Conservation (phyloP, 2,113 vertebrate genomes). For the Propithecus coquereli region DNA sequence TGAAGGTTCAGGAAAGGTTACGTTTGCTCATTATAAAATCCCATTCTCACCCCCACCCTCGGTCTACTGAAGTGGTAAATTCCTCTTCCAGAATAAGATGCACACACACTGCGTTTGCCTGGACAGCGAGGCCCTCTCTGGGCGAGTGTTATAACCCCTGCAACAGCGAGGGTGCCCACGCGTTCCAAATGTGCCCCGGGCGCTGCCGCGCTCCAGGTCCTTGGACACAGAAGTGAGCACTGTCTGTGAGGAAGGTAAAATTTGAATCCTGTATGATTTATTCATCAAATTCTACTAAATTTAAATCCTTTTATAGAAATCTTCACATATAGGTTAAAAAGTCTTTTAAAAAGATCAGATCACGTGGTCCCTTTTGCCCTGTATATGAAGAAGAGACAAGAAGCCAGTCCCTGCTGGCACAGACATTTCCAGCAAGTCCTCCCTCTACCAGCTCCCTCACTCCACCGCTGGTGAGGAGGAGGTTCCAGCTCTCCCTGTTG, state of each 20-base stretch:
- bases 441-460: neutral
- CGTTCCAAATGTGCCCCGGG: rapidly evolving
- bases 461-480: neutral
- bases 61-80: neutral
- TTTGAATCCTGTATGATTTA: neutral
- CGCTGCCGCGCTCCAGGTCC: no score
- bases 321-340: neutral
- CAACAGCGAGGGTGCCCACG: no score
- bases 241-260: neutral
- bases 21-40: neutral
- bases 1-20: neutral
- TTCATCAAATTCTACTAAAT: neutral
- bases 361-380: neutral
- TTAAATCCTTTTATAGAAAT: neutral
- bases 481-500: neutral
- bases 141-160: neutral
- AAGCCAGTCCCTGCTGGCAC: neutral
- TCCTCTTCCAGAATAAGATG: neutral
- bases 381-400: neutral
- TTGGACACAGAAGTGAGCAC: rapidly evolving
- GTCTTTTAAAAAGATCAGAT: neutral
- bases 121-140: neutral
- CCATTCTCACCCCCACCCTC: neutral
- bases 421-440: neutral
- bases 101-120: neutral